These are phyloP conservation scores for Megastigmus dorsalis DNA, from an alignment of 2,888 invertebrate genomes.

Conservation along the genomic window DNA sequence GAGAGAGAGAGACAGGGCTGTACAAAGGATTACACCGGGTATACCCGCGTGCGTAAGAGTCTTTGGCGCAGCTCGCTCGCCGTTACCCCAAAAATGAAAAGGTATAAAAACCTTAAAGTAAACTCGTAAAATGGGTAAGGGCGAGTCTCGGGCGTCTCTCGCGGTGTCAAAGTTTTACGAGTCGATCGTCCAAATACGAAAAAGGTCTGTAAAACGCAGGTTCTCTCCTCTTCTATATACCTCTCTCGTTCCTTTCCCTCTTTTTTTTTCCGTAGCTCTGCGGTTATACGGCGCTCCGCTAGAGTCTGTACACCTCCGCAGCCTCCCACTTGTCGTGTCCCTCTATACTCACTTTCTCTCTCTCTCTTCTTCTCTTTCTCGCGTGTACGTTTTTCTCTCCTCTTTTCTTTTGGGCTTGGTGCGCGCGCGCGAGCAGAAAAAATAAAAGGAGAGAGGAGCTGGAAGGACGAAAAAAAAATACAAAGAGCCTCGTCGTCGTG, in stretches of 20 bases:
- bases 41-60: too few species aligned
- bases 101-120: constrained; percentile 47
- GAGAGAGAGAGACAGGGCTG: not conserved
- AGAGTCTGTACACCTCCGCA: not conserved
- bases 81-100: constrained; percentile 37
- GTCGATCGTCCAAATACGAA: constrained; percentile 43
- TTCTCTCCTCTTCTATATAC: too few species aligned
- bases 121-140: constrained; percentile 52
- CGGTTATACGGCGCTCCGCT: not conserved
- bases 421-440: not conserved
- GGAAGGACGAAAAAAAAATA: constrained; percentile 20
- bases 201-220: constrained; percentile 36
- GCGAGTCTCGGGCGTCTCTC: not conserved
- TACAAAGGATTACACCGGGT: too few species aligned
- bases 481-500: constrained; percentile 28
- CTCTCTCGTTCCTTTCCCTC: constrained; percentile 12
- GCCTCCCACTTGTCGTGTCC: not conserved
- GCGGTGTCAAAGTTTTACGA: constrained; percentile 48
- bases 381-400: constrained; percentile 2
- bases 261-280: not conserved
- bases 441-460: constrained; percentile 6
- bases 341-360: too few species aligned
- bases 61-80: not conserved
- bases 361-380: not conserved
- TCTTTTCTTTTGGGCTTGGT: not conserved